Evolutionary conservation across 2,888 invertebrate genomes (phyloP), one percentile per base, ranked within the genome.

Genomic region (Brachylomia viminalis): DNA sequence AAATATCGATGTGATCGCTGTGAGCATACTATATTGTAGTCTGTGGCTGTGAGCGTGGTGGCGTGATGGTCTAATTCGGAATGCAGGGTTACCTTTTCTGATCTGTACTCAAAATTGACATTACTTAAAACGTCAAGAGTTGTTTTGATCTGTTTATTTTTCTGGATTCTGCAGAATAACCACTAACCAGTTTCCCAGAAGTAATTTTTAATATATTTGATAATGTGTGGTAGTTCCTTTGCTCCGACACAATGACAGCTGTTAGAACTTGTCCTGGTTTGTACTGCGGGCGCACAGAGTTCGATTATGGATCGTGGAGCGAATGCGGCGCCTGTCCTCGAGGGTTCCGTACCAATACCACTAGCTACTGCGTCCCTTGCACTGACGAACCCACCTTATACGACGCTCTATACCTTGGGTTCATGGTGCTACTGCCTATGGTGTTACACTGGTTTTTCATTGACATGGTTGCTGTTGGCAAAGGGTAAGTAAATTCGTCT

Each of bases 391-490:
- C 99, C 0, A 97, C 97, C 23, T 97, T 98, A 59, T 99, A 99
- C 91, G 99, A 99, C 90, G 99, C 99, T 98, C 97, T 99, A 64
- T 99, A 99, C 92, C 97, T 99, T 38, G 98, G 99, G 2, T 99
- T 99, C 91, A 99, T 99, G 98, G 98, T 98, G 0, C 94, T 99
- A 27, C 92, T 99, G 62, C 98, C 99, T 0, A 95, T 99, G 61
- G 98, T 99, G 65, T 95, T 99, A 75, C 99, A 99, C 94, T 98
- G 98, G 97, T 98, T 98, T 92, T 99, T 98, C 90, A 99, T 99
- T 73, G 99, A 99, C 92, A 97, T 97, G 96, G 98, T 98, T 30
- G 97, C 98, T 59, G 97, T 97, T 93, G 97, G 97, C 83, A 97
- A 98, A 91, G 98, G 97, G 98, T 98, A 93, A 89, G 93, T 88